These are phyloP conservation scores for Maniola jurtina DNA, from an alignment of 1,140 invertebrate genomes.

Conservation along the genomic window DNA sequence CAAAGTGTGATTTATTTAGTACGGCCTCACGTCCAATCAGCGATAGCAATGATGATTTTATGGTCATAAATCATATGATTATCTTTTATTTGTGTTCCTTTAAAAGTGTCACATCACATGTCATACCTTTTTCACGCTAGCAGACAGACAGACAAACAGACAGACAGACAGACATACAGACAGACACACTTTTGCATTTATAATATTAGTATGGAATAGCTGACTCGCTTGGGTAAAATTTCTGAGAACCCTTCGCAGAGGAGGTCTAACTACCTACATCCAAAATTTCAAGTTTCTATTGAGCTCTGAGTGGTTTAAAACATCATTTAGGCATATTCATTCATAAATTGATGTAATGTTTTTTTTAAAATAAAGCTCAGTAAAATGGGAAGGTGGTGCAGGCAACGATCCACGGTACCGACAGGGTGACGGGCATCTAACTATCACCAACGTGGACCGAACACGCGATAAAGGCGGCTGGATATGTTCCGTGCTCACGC, in stretches of 20 bases:
- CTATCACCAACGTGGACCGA: constrained; percentile 84
- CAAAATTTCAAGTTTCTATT: no score
- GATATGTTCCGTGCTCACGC: constrained; percentile 86
- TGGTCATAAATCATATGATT: background rate
- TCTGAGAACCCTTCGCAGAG: no score
- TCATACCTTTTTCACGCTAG: no score
- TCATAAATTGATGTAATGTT: background rate
- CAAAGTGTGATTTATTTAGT: background rate
- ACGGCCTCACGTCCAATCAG: background rate
- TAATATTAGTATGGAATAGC: no score
- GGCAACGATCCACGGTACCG: constrained; percentile 69
- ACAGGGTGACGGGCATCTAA: constrained; percentile 85
- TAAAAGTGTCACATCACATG: no score
- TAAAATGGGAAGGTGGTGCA: constrained; percentile 74
- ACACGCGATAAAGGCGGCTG: constrained; percentile 80
- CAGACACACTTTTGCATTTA: no score
- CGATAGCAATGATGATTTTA: background rate
- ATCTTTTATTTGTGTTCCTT: background rate
- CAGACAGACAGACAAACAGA: no score
- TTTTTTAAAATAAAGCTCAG: constrained; percentile 44
- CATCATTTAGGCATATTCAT: no score
- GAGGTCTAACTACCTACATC: no score
- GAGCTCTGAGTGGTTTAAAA: no score
- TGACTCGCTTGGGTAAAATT: no score
- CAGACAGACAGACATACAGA: no score